phyloP scores from a whole-genome alignment of 2,888 invertebrate species.

The Pristionchus arcanus region DNA sequence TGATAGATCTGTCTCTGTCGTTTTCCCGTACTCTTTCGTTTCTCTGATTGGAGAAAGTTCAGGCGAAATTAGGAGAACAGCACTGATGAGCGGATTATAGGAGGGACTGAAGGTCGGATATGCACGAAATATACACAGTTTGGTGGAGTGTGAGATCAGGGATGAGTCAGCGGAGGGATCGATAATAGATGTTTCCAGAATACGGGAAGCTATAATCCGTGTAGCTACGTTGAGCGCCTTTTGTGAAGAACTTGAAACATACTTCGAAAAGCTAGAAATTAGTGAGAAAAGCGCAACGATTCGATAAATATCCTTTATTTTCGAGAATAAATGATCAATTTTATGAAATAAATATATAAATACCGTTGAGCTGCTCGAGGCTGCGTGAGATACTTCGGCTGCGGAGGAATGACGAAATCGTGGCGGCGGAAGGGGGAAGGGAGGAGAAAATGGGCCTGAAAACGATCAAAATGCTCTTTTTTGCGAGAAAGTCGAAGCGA shows the following conservation, averaged over 20 bases:
- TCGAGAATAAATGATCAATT: not conserved
- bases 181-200: too few species aligned
- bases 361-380: constrained; percentile 30
- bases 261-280: not conserved
- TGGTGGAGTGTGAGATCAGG: not conserved
- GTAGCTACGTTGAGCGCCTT: not conserved
- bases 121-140: not conserved
- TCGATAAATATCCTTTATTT: too few species aligned
- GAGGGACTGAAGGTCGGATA: not conserved
- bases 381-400: not conserved
- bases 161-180: not conserved
- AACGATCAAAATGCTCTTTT: not conserved
- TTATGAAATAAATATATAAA: not conserved
- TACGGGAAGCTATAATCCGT: too few species aligned
- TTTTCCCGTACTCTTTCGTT: too few species aligned
- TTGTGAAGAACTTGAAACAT: not conserved
- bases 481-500: not conserved
- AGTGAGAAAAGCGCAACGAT: not conserved
- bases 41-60: too few species aligned
- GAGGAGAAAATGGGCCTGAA: not conserved
- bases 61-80: too few species aligned
- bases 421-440: not conserved
- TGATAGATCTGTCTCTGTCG: too few species aligned
- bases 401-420: not conserved
- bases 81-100: not conserved